Evolutionary conservation across 2,888 invertebrate genomes (phyloP).

Genomic region (Eupsilia transversa): DNA sequence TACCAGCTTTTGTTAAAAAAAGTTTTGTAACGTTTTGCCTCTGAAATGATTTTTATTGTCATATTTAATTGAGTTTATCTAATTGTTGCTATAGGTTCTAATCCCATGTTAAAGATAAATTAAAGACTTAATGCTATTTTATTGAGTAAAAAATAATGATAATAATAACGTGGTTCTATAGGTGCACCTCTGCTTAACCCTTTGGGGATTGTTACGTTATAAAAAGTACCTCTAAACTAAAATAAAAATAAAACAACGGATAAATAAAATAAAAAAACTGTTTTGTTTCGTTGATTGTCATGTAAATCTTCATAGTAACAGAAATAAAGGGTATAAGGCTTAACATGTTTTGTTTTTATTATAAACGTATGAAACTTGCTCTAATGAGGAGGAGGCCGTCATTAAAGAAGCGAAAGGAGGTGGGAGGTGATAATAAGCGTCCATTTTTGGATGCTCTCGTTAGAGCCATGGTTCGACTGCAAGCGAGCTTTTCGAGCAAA

Average conservation of each 20-base stretch:
- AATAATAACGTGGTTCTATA: too few species aligned
- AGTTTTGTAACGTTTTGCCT: too few species aligned
- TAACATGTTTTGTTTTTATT: conserved; percentile 62
- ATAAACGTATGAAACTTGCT: conserved; percentile 60
- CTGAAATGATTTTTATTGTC: background rate
- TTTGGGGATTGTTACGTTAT: too few species aligned
- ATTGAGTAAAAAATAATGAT: too few species aligned
- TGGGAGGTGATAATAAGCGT: conserved; percentile 82
- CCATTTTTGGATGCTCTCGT: conserved; percentile 68
- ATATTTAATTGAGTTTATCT: too few species aligned
- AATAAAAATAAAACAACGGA: background rate
- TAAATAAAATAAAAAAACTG: background rate
- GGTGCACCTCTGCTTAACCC: too few species aligned
- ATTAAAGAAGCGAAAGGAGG: conserved; percentile 75
- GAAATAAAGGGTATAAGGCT: conserved; percentile 47
- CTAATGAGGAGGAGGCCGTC: conserved; percentile 76
- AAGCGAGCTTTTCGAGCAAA: conserved; percentile 36
- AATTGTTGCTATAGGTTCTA: background rate
- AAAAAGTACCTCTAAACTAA: conserved; percentile 4
- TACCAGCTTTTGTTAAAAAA: background rate
- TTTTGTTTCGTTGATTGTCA: conserved; percentile 20
- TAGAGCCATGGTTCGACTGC: conserved; percentile 51
- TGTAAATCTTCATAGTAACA: conserved; percentile 16
- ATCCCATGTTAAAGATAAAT: background rate
- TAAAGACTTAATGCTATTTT: too few species aligned